phyloP scores from a whole-genome alignment of 2,113 vertebrate genomes.

The Scytalopus superciliaris region DNA sequence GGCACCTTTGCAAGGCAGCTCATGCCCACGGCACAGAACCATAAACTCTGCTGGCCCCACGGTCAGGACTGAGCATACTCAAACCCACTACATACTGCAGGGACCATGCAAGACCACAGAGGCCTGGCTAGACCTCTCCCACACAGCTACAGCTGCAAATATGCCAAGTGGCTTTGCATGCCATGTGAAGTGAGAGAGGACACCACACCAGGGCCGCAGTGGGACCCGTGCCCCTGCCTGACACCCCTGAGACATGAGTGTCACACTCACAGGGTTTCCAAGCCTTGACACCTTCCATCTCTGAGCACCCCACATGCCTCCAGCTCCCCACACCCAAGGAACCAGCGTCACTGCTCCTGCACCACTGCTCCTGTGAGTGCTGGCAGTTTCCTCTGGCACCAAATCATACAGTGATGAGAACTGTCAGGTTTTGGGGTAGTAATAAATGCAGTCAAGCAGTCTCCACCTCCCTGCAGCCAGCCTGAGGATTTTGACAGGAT shows the following conservation, averaged over 20 bases:
- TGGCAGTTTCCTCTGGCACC: background rate
- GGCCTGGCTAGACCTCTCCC: background rate
- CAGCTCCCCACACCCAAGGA: background rate
- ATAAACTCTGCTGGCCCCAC: background rate
- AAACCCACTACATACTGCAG: accelerated
- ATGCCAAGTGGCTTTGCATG: background rate
- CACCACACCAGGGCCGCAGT: background rate
- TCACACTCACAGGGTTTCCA: accelerated
- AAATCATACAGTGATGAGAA: background rate
- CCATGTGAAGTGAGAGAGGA: accelerated
- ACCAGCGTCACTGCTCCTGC: background rate
- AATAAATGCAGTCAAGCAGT: background rate
- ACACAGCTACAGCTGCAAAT: background rate
- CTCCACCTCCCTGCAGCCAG: background rate
- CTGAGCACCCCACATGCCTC: accelerated
- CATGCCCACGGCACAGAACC: accelerated
- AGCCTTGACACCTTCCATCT: background rate
- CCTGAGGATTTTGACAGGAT: background rate
- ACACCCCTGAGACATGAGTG: background rate
- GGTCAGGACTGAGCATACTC: background rate
- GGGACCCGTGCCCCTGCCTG: accelerated
- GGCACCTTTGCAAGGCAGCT: background rate
- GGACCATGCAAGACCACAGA: accelerated
- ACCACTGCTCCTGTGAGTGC: background rate
- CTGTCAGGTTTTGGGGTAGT: background rate